Percentiles rank a stretch among this genome's conserved stretches.
Evolutionary conservation across 2,888 invertebrate species (phyloP).

Genomic region (Azorinus chamasolen): DNA sequence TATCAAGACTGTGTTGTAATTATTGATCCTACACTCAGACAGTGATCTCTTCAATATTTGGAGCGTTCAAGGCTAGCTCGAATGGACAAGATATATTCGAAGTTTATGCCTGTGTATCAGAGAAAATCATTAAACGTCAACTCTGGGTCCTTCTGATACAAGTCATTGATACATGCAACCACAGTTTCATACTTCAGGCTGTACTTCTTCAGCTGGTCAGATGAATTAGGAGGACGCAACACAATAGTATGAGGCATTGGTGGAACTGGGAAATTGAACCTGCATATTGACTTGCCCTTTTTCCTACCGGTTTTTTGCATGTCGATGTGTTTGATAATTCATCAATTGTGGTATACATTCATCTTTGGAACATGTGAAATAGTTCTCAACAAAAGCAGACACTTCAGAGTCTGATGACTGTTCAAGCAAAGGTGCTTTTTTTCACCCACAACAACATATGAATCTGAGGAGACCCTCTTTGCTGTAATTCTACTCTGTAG

Average conservation of each 20-base stretch:
- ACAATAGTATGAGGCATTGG: slow-evolving; percentile 25
- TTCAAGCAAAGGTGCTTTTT: slow-evolving; percentile 29
- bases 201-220: too few relatives aligned
- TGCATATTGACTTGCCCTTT: slow-evolving; percentile 19
- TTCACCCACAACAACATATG: slow-evolving; percentile 60
- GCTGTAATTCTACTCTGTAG: too few relatives aligned
- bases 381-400: slow-evolving; percentile 12
- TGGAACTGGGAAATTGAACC: slow-evolving; percentile 19
- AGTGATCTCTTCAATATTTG: slow-evolving; percentile 25
- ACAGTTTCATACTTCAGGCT: too few relatives aligned
- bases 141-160: too few relatives aligned
- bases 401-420: neutral
- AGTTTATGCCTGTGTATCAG: too few relatives aligned
- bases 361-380: slow-evolving; percentile 23
- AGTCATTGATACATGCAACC: too few relatives aligned
- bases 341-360: slow-evolving; percentile 10
- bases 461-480: slow-evolving; percentile 54
- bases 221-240: slow-evolving; percentile 17
- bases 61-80: too few relatives aligned
- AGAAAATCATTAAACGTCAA: too few relatives aligned
- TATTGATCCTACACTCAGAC: slow-evolving; percentile 52
- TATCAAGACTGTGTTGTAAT: slow-evolving; percentile 49
- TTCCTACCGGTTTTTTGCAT: slow-evolving; percentile 28
- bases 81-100: too few relatives aligned
- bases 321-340: slow-evolving; percentile 33